Evolutionary conservation across 2,113 vertebrate species (phyloP), one percentile per base, ranked within the genome.

Genomic region (Clarias magur): DNA sequence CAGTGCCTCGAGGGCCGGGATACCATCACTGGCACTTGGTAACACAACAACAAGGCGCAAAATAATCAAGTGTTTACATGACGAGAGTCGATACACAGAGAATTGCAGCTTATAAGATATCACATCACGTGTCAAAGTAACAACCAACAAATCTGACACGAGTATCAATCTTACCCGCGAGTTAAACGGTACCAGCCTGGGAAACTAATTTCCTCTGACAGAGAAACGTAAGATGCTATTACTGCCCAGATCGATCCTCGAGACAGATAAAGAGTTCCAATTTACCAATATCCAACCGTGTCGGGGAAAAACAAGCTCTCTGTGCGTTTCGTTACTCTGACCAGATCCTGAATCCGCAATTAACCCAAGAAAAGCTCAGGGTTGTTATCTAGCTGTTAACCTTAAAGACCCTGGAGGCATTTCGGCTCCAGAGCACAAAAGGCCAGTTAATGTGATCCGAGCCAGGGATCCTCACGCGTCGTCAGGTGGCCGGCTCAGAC

Each of bases 371-470:
- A 62, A 79, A 67, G 81, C 73, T 34, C 48, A 23, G 60, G 57
- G 81, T 57, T 87, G 82, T 87, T 87, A 87, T 87, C 86, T 87
- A 67, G 86, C 86, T 84, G 89, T 92, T 87, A 86, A 80, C 86
- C 88, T 86, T 86, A 86, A 88, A 84, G 81, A 78, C 72, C 83
- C 75, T 72, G 65, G 42, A 90, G 87, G 87, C 85, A 83, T 88
- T 86, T 79, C 72, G 80, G 83, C 79, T 70, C 68, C 76, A 65
- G 79, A 90, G 76, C 81, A 87, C 86, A 87, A 88, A 48, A 89
- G 81, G 80, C 56, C 38, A 53, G 72, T 88, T 89, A 85, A 90
- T 85, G 79, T 79, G 83, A 85, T 38, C 73, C 54, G 62, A 48
- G 82, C 68, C 84, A 3, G 73, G 81, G 73, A 82, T 89, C 59